Base-by-base conservation (phyloP, 2,888 invertebrate species). In the Bedellia somnulentella region DNA sequence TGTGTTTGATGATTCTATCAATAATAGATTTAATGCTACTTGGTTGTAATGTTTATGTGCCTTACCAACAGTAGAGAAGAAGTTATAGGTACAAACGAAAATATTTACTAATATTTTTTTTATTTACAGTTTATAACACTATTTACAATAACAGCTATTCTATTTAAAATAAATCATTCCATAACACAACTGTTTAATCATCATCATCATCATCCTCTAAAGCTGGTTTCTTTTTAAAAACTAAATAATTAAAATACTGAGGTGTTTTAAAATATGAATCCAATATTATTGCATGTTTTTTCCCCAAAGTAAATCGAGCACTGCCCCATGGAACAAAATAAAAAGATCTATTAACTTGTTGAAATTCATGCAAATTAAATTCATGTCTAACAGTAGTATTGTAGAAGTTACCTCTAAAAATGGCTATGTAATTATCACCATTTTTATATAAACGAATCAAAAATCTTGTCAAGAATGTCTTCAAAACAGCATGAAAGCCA, bases 231-330 rank as follows among this genome's bases (percentile, higher is more conserved):
- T 37, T 55, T 37, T 64, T 63, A 35, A 44, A 43, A 5, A 67
- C 29, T 44, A 73, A 49, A 37, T 57, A 49, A 37, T 70, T 64
- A 13, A 62, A 66, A 46, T 64, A 47, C 43, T 67, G 61, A 15
- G 71, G 68, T 9, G 68, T 63, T 41, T 68, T 73, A 32, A 75
- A 75, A 39, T 71, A 67, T 23, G 53, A 42, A 24, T 68, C 66
- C 22, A 75, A 40, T 33, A 75, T 38, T 23, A 75, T 70, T 5
- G 52, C 70, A 43, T 68, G 58, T 44, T 59, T 67, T 5, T 52
- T 53, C 10, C 71, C 70, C 14, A 75, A 47, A 21, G 44, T 43
- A 47, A 55, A 73, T 40, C 70, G 57, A 11, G 71, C 49, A 40
- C 70, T 61, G 31, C 62, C 54, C 75, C 75, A 75, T 17, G 67